Conservation (phyloP, 2,888 invertebrate species). For the Dryomyza anilis region DNA sequence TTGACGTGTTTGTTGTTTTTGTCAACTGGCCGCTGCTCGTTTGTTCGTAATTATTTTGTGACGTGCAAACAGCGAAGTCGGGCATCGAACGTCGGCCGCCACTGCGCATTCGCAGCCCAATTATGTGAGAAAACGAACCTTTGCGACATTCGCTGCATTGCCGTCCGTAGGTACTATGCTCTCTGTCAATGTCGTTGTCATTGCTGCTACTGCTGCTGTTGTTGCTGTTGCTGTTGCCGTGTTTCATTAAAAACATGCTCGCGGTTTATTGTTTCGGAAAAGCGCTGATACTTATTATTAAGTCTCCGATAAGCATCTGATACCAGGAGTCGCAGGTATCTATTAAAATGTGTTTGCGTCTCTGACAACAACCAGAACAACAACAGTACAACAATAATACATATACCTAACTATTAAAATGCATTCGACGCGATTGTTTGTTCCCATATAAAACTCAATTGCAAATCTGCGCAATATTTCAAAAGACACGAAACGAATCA, state of each 20-base stretch:
- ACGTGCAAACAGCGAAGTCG: conserved; percentile 17
- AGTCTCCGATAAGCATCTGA: conserved; percentile 25
- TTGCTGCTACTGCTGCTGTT: not conserved
- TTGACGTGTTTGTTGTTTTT: not conserved
- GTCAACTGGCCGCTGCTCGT: not conserved
- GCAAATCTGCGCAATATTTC: too few species aligned
- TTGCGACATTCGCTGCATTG: conserved; percentile 43
- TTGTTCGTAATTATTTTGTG: conserved; percentile 28
- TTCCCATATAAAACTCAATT: not conserved
- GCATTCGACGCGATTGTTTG: not conserved
- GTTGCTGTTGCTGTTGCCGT: not conserved
- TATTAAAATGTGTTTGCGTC: conserved; percentile 4
- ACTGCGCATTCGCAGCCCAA: conserved; percentile 38
- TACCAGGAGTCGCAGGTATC: conserved; percentile 16
- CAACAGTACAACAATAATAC: not conserved
- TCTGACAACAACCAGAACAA: not conserved
- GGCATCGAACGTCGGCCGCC: not conserved
- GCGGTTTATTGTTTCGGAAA: conserved; percentile 24
- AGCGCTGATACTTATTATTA: conserved; percentile 28
- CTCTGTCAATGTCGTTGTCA: conserved; percentile 13
- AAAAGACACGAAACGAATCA: too few species aligned
- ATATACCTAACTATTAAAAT: not conserved
- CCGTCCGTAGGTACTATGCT: not conserved
- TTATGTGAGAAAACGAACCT: conserved; percentile 49
- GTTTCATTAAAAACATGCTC: conserved; percentile 27